Evolutionary conservation across 2,113 vertebrate species (phyloP).

Genomic region (Hypomesus transpacificus): DNA sequence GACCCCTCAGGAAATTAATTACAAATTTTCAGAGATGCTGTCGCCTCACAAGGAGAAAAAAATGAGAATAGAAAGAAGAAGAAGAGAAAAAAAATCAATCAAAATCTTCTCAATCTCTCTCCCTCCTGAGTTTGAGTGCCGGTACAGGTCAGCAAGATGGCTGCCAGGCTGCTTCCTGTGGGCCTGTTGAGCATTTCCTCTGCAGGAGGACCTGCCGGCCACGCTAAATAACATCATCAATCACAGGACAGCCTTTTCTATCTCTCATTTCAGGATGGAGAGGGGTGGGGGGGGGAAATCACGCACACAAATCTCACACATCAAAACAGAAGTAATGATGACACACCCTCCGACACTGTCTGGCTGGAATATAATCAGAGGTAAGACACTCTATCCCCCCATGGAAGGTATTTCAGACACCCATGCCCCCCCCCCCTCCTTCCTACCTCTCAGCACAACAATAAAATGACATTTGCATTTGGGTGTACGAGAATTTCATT

Average conservation of each 20-base stretch:
- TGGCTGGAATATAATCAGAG: conserved; percentile 76
- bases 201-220: conserved; percentile 76
- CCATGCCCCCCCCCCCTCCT: conserved; percentile 47
- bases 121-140: conserved; percentile 29
- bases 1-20: conserved; percentile 88
- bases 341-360: conserved; percentile 66
- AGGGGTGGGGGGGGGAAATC: conserved; percentile 34
- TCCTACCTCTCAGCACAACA: conserved; percentile 57
- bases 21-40: conserved; percentile 82
- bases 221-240: conserved; percentile 89
- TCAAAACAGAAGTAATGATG: conserved; percentile 82
- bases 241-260: conserved; percentile 77
- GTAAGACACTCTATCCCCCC: conserved; percentile 67
- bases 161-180: conserved; percentile 80
- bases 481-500: conserved; percentile 77
- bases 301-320: conserved; percentile 70
- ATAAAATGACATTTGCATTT: conserved; percentile 83
- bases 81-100: conserved; percentile 54
- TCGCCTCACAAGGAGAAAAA: neutral
- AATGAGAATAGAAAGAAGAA: neutral
- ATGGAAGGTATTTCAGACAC: conserved; percentile 41
- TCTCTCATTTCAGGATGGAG: conserved; percentile 78
- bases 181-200: conserved; percentile 78
- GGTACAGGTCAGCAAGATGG: conserved; percentile 63
- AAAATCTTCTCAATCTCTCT: conserved; percentile 73